A percentile compares a stretch with the other conserved stretches of the same genome.
Evolutionary conservation across 2,113 vertebrate species (phyloP).

Genomic region (Plectropomus leopardus): DNA sequence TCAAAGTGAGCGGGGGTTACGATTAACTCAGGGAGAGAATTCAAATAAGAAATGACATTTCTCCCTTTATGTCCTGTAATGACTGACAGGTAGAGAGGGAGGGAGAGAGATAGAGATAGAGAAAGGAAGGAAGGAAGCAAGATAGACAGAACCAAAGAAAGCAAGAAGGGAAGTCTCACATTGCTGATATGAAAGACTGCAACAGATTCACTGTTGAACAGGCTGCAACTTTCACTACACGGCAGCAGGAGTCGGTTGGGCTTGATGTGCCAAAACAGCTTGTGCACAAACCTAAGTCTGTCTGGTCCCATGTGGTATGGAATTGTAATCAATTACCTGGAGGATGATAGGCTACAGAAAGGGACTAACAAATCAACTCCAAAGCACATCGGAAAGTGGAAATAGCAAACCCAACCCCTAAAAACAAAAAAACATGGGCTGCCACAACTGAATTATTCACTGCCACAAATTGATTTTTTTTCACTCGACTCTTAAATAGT

Average conservation of each 20-base stretch:
- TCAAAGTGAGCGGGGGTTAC: conserved; percentile 45
- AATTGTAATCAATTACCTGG: background rate
- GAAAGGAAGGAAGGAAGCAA: conserved; percentile 1
- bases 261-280: background rate
- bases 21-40: conserved; percentile 39
- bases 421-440: too few species aligned
- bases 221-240: background rate
- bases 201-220: background rate
- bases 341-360: background rate
- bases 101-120: background rate
- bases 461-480: too few species aligned
- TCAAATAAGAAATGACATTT: conserved; percentile 34
- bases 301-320: background rate
- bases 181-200: background rate
- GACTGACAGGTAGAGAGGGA: conserved; percentile 16
- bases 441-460: too few species aligned
- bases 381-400: background rate
- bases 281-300: background rate
- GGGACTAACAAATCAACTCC: background rate
- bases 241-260: background rate
- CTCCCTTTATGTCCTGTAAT: conserved; percentile 32
- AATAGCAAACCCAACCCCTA: too few species aligned
- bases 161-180: too few species aligned
- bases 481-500: too few species aligned
- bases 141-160: too few species aligned